A percentile compares a stretch with the other conserved stretches of the same genome.
Conservation (phyloP, 2,113 vertebrate genomes). For the Atherinomorus stipes region DNA sequence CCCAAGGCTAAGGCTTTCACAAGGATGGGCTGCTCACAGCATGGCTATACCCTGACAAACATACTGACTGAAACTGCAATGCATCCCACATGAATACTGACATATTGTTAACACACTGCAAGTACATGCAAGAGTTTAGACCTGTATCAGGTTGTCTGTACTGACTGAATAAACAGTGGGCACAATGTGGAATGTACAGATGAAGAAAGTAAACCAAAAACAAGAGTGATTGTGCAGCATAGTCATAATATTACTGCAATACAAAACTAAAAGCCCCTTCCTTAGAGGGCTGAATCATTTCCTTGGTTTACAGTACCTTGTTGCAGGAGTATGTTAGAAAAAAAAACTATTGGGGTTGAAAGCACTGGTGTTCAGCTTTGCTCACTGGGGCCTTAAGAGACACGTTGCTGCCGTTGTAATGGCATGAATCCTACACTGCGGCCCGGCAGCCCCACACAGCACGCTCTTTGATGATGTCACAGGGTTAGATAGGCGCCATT, state of each 20-base stretch:
- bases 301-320: constrained; percentile 50
- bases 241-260: not conserved
- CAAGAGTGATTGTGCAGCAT: not conserved
- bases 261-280: constrained; percentile 2
- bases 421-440: constrained; percentile 74
- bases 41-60: constrained; percentile 73
- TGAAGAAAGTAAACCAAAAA: not conserved
- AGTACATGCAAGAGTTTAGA: constrained; percentile 18
- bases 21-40: constrained; percentile 77
- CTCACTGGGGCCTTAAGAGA: constrained; percentile 76
- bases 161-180: constrained; percentile 18
- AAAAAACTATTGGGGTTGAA: constrained; percentile 58
- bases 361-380: constrained; percentile 70
- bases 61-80: constrained; percentile 69
- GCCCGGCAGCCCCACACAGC: constrained; percentile 70
- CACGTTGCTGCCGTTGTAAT: constrained; percentile 77
- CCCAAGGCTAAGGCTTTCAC: constrained; percentile 78
- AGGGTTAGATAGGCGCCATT: constrained; percentile 81
- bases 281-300: constrained; percentile 13
- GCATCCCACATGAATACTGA: constrained; percentile 45
- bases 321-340: constrained; percentile 54
- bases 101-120: constrained; percentile 55
- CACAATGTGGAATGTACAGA: not conserved
- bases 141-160: constrained; percentile 9
- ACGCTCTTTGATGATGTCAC: constrained; percentile 82